Evolutionary conservation across 2,888 invertebrate genomes (phyloP).

Genomic region (Cremastobaeus sp.): DNA sequence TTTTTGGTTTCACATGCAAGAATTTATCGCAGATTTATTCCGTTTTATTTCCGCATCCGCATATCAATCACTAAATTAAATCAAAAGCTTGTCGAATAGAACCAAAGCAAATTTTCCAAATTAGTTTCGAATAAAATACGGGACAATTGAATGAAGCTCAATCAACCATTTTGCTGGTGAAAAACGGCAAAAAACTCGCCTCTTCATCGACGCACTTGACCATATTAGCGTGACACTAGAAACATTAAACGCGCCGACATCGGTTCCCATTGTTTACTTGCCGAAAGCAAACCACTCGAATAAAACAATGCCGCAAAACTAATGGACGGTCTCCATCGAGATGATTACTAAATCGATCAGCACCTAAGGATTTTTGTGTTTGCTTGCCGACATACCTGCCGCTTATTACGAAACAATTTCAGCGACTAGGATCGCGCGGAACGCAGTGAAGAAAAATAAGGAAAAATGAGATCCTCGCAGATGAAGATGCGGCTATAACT

Average conservation of each 20-base stretch:
- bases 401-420: constrained; percentile 28
- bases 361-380: constrained; percentile 21
- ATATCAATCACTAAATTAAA: too few species aligned
- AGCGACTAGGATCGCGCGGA: not conserved
- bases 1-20: too few species aligned
- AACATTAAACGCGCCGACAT: constrained; percentile 22
- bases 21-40: too few species aligned
- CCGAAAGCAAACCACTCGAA: constrained; percentile 43
- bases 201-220: constrained; percentile 19
- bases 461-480: not conserved
- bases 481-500: constrained; percentile 4
- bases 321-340: constrained; percentile 43
- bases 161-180: not conserved
- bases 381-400: not conserved
- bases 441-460: not conserved
- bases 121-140: too few species aligned
- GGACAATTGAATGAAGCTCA: not conserved
- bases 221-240: constrained; percentile 33
- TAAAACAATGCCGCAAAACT: constrained; percentile 41
- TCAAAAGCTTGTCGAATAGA: too few species aligned
- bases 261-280: constrained; percentile 33
- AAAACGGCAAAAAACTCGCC: constrained; percentile 20
- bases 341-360: constrained; percentile 38
- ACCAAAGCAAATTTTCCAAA: too few species aligned
- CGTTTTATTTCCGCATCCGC: too few species aligned